Conservation (phyloP, 2,113 vertebrate species). For the Nannobrachium achirus region DNA sequence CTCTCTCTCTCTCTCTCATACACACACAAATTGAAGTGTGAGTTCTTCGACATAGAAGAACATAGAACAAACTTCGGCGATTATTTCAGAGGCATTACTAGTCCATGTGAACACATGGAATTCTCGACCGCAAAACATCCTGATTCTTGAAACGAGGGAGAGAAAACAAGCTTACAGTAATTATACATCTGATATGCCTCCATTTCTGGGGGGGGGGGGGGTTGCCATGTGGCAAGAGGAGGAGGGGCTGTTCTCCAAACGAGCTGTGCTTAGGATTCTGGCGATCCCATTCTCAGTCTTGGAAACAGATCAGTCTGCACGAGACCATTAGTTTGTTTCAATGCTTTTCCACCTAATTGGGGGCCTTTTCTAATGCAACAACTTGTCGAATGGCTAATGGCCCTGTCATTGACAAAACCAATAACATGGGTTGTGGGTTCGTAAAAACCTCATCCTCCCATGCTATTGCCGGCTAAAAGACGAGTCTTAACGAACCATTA, state of each 20-base stretch:
- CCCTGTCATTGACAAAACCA: background rate
- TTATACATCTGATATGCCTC: conserved; percentile 36
- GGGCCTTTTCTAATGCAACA: background rate
- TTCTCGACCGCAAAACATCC: conserved; percentile 43
- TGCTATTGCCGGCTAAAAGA: background rate
- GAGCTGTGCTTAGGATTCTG: background rate
- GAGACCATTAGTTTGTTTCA: background rate
- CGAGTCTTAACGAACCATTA: conserved; percentile 1
- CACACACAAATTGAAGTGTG: background rate
- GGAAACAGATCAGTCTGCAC: conserved; percentile 3
- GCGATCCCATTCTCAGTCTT: background rate
- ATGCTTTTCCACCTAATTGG: background rate
- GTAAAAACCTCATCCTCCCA: background rate
- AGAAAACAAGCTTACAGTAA: conserved; percentile 27
- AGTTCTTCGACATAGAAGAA: conserved; percentile 28
- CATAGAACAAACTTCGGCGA: conserved; percentile 45
- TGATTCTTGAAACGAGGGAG: conserved; percentile 32
- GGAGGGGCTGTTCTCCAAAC: too few relatives aligned
- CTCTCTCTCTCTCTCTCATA: too few relatives aligned
- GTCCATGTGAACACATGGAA: conserved; percentile 41
- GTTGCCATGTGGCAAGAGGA: background rate
- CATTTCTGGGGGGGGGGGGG: background rate
- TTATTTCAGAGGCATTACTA: conserved; percentile 46
- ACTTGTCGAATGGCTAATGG: background rate
- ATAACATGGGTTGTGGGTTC: background rate